These are phyloP conservation scores for Chloroceryle amazona DNA, from an alignment of 2,797 vertebrate species.

Conservation along the genomic window DNA sequence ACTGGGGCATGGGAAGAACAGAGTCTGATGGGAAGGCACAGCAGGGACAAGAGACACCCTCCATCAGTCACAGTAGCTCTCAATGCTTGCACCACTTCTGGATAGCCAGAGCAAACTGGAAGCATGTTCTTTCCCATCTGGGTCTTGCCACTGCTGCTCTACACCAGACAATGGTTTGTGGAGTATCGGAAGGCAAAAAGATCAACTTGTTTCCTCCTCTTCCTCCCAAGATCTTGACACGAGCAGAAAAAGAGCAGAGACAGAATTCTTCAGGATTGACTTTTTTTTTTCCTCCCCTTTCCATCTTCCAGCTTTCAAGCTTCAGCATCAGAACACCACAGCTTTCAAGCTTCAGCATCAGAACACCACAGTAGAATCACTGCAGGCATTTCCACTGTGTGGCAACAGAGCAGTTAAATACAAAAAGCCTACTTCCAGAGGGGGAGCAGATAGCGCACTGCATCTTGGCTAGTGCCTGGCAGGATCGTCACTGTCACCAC, in stretches of 20 bases:
- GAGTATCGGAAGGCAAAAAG: background rate
- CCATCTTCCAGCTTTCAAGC: background rate
- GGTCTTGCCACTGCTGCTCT: background rate
- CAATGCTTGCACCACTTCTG: background rate
- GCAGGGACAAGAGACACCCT: background rate
- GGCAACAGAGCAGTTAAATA: rapidly evolving
- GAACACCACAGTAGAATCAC: background rate
- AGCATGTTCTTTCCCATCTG: background rate
- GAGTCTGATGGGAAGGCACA: background rate
- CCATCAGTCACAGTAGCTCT: background rate
- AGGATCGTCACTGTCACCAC: background rate
- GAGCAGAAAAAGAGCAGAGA: background rate
- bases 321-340: background rate
- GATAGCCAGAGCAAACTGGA: background rate
- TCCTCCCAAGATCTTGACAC: background rate
- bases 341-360: background rate
- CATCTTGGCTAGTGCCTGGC: background rate
- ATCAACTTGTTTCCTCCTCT: background rate
- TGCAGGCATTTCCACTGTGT: rapidly evolving
- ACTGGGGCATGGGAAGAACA: background rate
- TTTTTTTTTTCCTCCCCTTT: rapidly evolving
- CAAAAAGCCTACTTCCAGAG: no score
- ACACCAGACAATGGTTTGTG: rapidly evolving
- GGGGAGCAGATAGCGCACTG: background rate
- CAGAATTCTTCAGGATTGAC: background rate